phyloP scores from a whole-genome alignment of 2,113 vertebrate genomes.

The Rhea pennata region DNA sequence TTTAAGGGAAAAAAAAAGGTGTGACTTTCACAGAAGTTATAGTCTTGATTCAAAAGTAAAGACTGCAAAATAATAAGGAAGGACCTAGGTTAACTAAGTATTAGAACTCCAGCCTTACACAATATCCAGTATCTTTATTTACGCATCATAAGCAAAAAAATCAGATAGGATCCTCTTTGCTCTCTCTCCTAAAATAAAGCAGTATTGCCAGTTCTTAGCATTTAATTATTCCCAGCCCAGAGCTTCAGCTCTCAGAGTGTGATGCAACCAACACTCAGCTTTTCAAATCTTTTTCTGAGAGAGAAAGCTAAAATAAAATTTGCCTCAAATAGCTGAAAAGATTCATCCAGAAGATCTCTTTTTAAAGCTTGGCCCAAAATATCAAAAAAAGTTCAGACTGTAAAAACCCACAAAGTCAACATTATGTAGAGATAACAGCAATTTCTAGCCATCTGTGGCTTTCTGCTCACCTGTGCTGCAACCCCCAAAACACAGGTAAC shows the following conservation, averaged over 20 bases:
- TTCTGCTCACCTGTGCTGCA: background rate
- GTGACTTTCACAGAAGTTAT: background rate
- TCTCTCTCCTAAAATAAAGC: background rate
- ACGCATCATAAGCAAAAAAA: background rate
- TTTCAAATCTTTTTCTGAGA: background rate
- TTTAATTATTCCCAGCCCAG: background rate
- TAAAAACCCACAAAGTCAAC: no score
- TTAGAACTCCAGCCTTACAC: background rate
- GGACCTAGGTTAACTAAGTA: background rate
- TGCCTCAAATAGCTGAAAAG: background rate
- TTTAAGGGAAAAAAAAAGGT: background rate
- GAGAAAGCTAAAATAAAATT: background rate
- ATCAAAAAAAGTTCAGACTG: background rate
- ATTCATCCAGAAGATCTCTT: background rate
- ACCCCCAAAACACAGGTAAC: no score
- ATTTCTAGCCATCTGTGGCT: background rate
- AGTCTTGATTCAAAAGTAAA: background rate
- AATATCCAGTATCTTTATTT: background rate
- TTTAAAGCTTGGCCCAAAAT: background rate
- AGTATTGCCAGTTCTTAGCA: background rate
- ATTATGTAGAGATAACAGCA: no score
- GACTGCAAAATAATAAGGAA: background rate
- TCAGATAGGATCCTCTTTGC: background rate
- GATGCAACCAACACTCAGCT: fast-evolving
- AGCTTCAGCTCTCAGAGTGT: background rate